Base-by-base conservation (phyloP, 2,888 invertebrate species). In the Lacanobia oleracea region DNA sequence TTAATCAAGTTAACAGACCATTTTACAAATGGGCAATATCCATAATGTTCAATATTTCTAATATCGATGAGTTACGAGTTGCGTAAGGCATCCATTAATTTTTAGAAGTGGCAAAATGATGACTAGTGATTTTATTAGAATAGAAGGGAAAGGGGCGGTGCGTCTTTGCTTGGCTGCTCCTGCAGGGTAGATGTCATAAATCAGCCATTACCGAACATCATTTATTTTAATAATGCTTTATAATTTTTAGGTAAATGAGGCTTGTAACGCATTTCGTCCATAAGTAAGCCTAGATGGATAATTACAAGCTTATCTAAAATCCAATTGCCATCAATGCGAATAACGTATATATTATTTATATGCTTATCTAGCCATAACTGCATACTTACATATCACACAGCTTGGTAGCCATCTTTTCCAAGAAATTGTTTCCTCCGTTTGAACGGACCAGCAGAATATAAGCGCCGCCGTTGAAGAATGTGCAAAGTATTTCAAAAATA, bases 41-140 rank as follows among this genome's bases (percentile, higher is more conserved):
- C 64, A 63, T 82, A 81, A 80, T 79, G 56, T 73, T 80, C 67
- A 60, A 75, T 84, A 75, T 80, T 72, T 75, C 72, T 70, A 76
- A 81, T 76, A 81, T 67, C 71, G 71, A 56, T 77, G 81, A 81
- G 68, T 74, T 81, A 82, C 65, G 68, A 67, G 67, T 75, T 70
- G 54, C 77, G 77, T 69, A 66, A 81, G 40, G 66, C 56, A 57
- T 73, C 81, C 84, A 82, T 82, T 74, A 81, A 76, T 81, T 81
- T 83, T 74, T 69, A 56, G 62, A 69, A 81, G 81, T 80, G 80
- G 75, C 69, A 62, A 81, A 68, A 82, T 84, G 81, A 81, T 82
- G 82, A 82, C 73, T 82, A 57, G 71, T 68, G 59, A 60, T 68
- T 77, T 82, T 82, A 54, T 76, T 56, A 64, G 60, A 67, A 71